Evolutionary conservation across 2,797 vertebrate genomes (phyloP).

Genomic region (Paramormyrops hopkinsi): DNA sequence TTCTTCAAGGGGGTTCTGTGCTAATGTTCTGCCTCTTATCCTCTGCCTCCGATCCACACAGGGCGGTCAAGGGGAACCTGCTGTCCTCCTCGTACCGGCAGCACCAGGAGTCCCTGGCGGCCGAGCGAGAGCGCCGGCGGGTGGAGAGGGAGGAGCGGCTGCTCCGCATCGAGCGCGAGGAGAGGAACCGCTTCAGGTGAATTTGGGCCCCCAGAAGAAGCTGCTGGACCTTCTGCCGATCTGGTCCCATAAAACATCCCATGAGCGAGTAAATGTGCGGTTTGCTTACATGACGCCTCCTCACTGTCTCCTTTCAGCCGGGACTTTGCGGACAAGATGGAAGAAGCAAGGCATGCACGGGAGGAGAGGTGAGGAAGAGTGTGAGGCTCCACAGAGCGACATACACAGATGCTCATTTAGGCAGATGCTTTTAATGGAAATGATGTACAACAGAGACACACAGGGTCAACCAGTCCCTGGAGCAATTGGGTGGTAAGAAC

Average conservation of each 20-base stretch:
- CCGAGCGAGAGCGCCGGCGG: conserved; percentile 82
- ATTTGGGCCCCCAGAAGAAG: not conserved
- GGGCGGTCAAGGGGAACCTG: conserved; percentile 74
- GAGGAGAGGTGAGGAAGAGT: conserved; percentile 77
- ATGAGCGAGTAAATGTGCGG: not conserved
- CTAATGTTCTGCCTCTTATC: not conserved
- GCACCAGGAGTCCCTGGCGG: conserved; percentile 89
- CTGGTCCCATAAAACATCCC: not conserved
- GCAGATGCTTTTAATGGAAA: not conserved
- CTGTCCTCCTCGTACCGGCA: conserved; percentile 88
- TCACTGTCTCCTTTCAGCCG: conserved; percentile 61
- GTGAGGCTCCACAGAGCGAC: not conserved
- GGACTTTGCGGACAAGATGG: conserved; percentile 88
- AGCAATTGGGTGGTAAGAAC: not conserved
- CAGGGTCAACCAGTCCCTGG: not conserved
- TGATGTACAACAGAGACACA: not conserved
- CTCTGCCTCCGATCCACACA: conserved; percentile 37
- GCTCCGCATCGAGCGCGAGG: conserved; percentile 87
- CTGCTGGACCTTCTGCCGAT: not conserved
- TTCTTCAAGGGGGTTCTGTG: not conserved
- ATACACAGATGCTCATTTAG: not conserved
- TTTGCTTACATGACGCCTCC: not conserved
- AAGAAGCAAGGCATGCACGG: conserved; percentile 80
- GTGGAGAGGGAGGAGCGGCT: conserved; percentile 87
- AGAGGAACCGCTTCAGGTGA: conserved; percentile 92